Evolutionary conservation across 2,797 vertebrate genomes (phyloP), one percentile per base, ranked within the genome.

Genomic region (Cuniculus paca): DNA sequence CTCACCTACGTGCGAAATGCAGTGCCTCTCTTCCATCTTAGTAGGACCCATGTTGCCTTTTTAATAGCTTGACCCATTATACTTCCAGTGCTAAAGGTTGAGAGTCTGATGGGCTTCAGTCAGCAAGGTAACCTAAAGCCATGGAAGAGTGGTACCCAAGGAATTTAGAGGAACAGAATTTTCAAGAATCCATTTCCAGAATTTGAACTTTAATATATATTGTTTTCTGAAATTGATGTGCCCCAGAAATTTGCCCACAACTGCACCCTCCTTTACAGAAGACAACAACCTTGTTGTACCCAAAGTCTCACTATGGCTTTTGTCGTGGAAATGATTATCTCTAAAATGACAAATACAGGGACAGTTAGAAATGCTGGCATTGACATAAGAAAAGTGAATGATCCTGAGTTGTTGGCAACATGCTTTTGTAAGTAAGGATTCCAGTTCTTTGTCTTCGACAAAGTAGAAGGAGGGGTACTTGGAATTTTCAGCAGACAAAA

Each of bases 401-500:
- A 52, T 42, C 65, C 39, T 60, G 61, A 56, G 50, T 19, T 75
- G 22, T 85, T 75, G 17, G 34, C 74, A 86, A 81, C 8, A 83
- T 39, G 6, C 24, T 88, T 79, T 82, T 90, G 60, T 78, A 63
- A 84, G 54, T 50, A 70, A 88, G 56, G 72, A 88, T 96, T 90
- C n/a, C 50, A 54, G 36, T 56, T 74, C 34, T 74, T 91, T 42
- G 39, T 70, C 79, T 86, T 65, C 58, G 91, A 74, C 24, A 61
- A 90, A 79, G 72, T 54, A 52, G 68, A 61, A 92, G 48, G 52
- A 90, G 60, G 50, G 12, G 14, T 12, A 54, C 16, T 10, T 70
- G n/a, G 42, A 60, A 56, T 86, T 90, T 94, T 95, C 75, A 90
- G 81, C 61, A 36, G 45, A 65, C 39, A 84, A 91, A 90, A 91